Base-by-base conservation (phyloP, 2,888 invertebrate species). In the Pterostichus madidus region DNA sequence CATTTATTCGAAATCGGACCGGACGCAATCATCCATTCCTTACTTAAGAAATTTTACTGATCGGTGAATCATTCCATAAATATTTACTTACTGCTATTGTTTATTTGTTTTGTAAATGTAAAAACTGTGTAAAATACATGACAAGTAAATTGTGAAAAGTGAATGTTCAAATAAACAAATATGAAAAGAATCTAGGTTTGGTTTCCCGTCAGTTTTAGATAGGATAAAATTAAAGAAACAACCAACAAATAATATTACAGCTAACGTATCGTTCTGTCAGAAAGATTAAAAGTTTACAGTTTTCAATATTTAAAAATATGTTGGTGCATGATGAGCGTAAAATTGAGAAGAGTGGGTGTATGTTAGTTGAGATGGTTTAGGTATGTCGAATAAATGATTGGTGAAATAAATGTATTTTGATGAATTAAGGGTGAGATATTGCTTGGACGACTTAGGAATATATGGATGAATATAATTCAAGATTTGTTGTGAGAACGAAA, bases 1-100 rank as follows among this genome's bases (percentile, higher is more conserved):
- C 80, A 80, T 80, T 80, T 80, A 80, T 80, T 68, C 31, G 76
- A 35, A 56, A 76, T 52, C 52, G 53, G 31, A 35, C 64, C 64
- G 64, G 64, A 35, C n/a, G 64, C 64, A 64, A 4, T 11, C 0
- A 13, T 64, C 35, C 64, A 35, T 64, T 64, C 13, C 35, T 13
- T 64, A 64, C 13, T 31, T n/a, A 11, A 64, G 35, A 64, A 64
- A 64, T 32, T 13, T 35, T 13, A 13, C 13, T 24, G 24, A 24
- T 24, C 24, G 2, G 24, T 24, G 24, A 24, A 24, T 24, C 24
- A 24, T 24, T 24, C 24, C 0, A 13, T 13, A 13, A 59, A 59
- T 24, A 59, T 31, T 24, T 59, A n/a, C 11, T 49, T 49, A 59
- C 2, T 17, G 59, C 17, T 53, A 53, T 39, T 31, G 59, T 31